A percentile compares a stretch with the other conserved stretches of the same genome.
phyloP scores from a whole-genome alignment of 64 coral and sea anemone genomes.

The Orbicella faveolata region DNA sequence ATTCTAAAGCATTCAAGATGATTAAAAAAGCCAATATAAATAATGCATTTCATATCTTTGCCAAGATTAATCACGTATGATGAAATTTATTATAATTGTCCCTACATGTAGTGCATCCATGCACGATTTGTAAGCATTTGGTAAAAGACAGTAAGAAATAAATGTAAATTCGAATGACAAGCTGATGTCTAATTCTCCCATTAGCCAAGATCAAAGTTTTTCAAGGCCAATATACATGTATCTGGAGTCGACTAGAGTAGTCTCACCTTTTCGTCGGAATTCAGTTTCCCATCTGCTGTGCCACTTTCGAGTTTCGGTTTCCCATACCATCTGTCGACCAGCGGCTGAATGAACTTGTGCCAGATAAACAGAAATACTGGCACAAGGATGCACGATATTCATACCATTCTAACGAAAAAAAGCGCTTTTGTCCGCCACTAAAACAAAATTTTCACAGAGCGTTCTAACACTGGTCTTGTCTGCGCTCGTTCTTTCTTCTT shows the following conservation, averaged over 20 bases:
- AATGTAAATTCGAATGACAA: background rate
- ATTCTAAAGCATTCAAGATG: background rate
- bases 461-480: background rate
- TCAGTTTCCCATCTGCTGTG: conserved; percentile 30
- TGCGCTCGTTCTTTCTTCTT: background rate
- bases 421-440: background rate
- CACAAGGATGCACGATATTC: conserved; percentile 99
- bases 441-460: background rate
- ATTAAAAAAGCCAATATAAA: conserved; percentile 17
- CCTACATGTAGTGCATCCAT: too few species aligned
- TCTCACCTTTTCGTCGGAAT: background rate
- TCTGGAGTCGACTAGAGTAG: background rate
- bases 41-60: background rate
- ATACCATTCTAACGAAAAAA: conserved; percentile 75
- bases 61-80: background rate
- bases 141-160: background rate
- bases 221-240: background rate
- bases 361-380: conserved; percentile 92
- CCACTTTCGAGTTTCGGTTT: conserved; percentile 48
- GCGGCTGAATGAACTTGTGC: conserved; percentile 98
- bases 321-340: conserved; percentile 90
- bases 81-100: background rate
- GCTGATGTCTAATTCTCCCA: background rate
- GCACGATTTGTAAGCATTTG: background rate
- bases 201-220: background rate